Conservation (phyloP, 2,888 invertebrate species). For the Drosophila affinis region DNA sequence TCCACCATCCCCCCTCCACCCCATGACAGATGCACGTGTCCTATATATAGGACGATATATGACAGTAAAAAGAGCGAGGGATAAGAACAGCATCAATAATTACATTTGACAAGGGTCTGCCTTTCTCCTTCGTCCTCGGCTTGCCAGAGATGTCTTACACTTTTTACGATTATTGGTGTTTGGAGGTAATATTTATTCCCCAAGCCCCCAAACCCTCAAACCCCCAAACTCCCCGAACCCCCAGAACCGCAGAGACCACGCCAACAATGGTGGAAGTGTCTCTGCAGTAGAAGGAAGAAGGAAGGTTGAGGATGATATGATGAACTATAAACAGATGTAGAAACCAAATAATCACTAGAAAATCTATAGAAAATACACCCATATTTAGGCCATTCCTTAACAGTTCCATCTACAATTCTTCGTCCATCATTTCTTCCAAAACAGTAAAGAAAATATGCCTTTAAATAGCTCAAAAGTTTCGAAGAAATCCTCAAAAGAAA, state of each 20-base stretch:
- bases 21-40: conserved; percentile 23
- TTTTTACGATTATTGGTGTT: conserved; percentile 35
- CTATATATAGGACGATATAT: background rate
- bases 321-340: too few species aligned
- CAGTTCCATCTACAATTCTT: too few species aligned
- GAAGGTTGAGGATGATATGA: too few species aligned
- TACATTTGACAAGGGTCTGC: conserved; percentile 68
- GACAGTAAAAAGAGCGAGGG: background rate
- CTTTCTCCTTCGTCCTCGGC: background rate
- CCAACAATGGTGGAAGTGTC: background rate
- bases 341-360: too few species aligned
- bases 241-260: background rate
- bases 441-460: background rate
- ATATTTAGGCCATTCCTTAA: background rate
- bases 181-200: background rate
- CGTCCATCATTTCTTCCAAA: too few species aligned
- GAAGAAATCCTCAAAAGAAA: background rate
- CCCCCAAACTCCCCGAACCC: background rate
- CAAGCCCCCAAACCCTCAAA: too few species aligned
- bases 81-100: conserved; percentile 46
- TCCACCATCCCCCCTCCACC: background rate
- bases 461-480: background rate
- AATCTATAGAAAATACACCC: background rate
- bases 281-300: too few species aligned
- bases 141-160: conserved; percentile 4